Evolutionary conservation across 1,140 invertebrate species (phyloP).

Genomic region (Sycophila sp.): DNA sequence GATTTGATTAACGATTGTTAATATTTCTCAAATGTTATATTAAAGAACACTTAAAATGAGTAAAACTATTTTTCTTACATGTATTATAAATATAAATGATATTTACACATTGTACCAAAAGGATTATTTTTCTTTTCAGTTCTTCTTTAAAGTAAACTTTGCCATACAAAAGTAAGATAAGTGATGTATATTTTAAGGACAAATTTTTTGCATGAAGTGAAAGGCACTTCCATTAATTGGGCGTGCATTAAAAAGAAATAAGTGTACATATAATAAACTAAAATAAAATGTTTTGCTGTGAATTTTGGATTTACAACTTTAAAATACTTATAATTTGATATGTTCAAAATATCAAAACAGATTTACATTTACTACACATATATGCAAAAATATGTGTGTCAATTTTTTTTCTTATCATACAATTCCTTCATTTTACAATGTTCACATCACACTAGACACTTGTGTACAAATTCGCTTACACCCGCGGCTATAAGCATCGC

Average conservation of each 20-base stretch:
- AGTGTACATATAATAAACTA: slow-evolving; percentile 14
- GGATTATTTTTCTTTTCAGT: slow-evolving; percentile 20
- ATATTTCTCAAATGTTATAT: slow-evolving; percentile 8
- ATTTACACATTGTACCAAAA: slow-evolving; percentile 35
- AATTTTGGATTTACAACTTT: slow-evolving; percentile 25
- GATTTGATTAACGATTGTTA: slow-evolving; percentile 7
- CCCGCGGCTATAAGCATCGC: not conserved
- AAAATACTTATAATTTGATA: slow-evolving; percentile 19
- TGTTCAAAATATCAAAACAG: slow-evolving; percentile 29
- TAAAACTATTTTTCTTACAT: slow-evolving; percentile 28
- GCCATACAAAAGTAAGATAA: slow-evolving; percentile 20
- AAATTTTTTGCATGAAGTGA: slow-evolving; percentile 11
- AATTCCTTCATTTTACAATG: slow-evolving; percentile 11
- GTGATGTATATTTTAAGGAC: slow-evolving; percentile 27
- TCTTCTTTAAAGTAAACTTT: slow-evolving; percentile 19
- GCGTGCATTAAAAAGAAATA: not conserved
- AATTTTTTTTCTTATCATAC: slow-evolving; percentile 29
- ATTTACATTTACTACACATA: slow-evolving; percentile 9
- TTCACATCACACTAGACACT: slow-evolving; percentile 19
- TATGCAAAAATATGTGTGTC: slow-evolving; percentile 33
- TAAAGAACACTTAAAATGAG: slow-evolving; percentile 17
- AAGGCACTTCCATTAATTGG: not conserved
- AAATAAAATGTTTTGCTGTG: slow-evolving; percentile 26
- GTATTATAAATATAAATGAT: slow-evolving; percentile 32
- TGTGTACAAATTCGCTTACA: slow-evolving; percentile 22